phyloP scores from a whole-genome alignment of 2,113 vertebrate species.

The Phalacrocorax aristotelis region DNA sequence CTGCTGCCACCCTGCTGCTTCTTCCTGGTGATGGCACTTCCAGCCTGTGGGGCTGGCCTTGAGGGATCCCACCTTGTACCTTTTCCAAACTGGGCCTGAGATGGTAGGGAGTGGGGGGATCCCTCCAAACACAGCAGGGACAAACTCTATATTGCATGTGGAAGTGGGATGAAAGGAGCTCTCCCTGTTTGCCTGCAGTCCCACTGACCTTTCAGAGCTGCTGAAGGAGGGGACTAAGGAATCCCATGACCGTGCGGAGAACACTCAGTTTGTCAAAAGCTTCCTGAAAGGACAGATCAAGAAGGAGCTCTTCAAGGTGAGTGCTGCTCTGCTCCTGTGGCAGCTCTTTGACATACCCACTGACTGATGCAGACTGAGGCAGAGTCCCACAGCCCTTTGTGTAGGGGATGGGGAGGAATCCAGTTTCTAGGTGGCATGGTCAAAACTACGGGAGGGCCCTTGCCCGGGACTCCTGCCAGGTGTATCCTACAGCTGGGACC shows the following conservation, averaged over 20 bases:
- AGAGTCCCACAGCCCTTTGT: neutral
- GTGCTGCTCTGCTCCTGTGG: neutral
- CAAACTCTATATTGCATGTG: rapidly evolving
- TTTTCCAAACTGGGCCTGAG: neutral
- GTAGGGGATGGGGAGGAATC: too few species aligned
- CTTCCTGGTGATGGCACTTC: neutral
- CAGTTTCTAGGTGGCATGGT: neutral
- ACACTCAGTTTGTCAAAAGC: conserved; percentile 94
- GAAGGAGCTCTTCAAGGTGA: conserved; percentile 92
- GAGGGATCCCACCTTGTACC: neutral
- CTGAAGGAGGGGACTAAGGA: conserved; percentile 94
- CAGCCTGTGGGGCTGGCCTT: neutral
- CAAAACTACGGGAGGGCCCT: neutral
- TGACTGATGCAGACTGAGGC: neutral
- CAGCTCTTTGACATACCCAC: neutral
- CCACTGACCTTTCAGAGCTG: conserved; percentile 90
- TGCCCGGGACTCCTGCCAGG: neutral
- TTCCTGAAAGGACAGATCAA: conserved; percentile 91
- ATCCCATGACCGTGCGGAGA: conserved; percentile 91
- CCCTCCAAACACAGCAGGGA: neutral
- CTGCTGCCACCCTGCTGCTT: neutral
- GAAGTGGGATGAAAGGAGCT: neutral
- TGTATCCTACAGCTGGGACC: neutral
- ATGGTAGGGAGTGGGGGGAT: neutral
- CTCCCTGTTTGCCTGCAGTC: conserved; percentile 65